These are phyloP conservation scores for Acanthosepion lycidas DNA, from an alignment of 2,888 invertebrate species.

Conservation along the genomic window DNA sequence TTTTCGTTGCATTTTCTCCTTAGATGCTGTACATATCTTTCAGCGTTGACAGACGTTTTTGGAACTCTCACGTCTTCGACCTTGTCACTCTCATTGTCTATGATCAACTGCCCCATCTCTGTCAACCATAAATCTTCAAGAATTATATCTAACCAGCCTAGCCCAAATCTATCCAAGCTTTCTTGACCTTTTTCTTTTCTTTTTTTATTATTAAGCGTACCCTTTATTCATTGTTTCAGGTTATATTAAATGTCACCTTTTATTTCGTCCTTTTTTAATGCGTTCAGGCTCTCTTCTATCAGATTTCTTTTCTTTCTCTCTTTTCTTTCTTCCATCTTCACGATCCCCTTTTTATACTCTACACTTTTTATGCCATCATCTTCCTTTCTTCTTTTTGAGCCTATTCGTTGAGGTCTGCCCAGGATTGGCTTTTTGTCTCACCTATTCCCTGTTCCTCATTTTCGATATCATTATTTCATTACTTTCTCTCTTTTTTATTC, in stretches of 20 bases:
- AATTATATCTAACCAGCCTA: slow-evolving; percentile 33
- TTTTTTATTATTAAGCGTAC: neutral
- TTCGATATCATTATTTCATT: neutral
- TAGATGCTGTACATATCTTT: neutral
- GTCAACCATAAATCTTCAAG: slow-evolving; percentile 33
- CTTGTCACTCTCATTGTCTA: neutral
- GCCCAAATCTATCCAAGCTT: neutral
- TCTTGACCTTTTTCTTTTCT: neutral
- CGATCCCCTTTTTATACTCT: neutral
- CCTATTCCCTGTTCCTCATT: neutral
- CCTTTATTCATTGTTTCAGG: slow-evolving; percentile 33
- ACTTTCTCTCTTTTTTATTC: neutral
- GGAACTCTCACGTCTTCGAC: slow-evolving; percentile 13
- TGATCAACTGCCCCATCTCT: slow-evolving; percentile 33
- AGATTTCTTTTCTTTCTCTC: neutral
- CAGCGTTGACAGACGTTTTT: neutral
- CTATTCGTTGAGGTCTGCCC: neutral
- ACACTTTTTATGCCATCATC: neutral
- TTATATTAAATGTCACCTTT: slow-evolving; percentile 33
- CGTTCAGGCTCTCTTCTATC: neutral
- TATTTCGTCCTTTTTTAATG: neutral
- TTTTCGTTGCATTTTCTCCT: neutral
- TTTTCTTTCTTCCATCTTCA: neutral
- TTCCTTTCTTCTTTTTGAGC: neutral
- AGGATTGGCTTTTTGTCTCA: neutral